Evolutionary conservation across 2,113 vertebrate genomes (phyloP).

Genomic region (Chinchilla lanigera): DNA sequence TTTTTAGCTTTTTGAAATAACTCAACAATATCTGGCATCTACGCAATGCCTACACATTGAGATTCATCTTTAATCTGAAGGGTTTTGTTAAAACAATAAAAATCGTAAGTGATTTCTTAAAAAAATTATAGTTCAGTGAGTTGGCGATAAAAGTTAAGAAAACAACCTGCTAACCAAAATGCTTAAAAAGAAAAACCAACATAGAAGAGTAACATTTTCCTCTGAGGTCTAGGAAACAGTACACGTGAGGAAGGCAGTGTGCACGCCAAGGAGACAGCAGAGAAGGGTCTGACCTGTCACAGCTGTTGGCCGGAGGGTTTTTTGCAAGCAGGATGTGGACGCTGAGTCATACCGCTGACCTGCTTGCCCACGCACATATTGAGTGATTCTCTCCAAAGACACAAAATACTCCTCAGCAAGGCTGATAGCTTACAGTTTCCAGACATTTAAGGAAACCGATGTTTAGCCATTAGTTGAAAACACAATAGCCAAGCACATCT

Average conservation of each 20-base stretch:
- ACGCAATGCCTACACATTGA: neutral
- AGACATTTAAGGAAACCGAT: neutral
- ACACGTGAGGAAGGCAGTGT: fast-evolving
- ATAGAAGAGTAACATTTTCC: neutral
- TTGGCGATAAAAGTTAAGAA: neutral
- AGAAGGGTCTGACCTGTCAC: neutral
- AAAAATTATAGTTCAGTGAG: neutral
- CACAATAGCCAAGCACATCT: neutral
- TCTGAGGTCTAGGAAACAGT: neutral
- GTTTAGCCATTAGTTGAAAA: neutral
- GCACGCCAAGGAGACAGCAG: neutral
- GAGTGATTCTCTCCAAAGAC: neutral
- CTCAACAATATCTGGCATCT: neutral
- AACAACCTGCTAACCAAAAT: neutral
- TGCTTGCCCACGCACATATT: neutral
- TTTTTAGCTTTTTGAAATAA: neutral
- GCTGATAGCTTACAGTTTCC: neutral
- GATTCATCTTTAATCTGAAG: neutral
- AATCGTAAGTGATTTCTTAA: neutral
- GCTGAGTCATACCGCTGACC: neutral
- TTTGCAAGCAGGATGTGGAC: neutral
- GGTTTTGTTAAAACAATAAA: neutral
- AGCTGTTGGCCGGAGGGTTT: neutral
- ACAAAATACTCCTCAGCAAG: neutral
- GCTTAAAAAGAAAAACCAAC: neutral